Conservation (phyloP, 1,140 invertebrate species). For the Ceratina japonica region DNA sequence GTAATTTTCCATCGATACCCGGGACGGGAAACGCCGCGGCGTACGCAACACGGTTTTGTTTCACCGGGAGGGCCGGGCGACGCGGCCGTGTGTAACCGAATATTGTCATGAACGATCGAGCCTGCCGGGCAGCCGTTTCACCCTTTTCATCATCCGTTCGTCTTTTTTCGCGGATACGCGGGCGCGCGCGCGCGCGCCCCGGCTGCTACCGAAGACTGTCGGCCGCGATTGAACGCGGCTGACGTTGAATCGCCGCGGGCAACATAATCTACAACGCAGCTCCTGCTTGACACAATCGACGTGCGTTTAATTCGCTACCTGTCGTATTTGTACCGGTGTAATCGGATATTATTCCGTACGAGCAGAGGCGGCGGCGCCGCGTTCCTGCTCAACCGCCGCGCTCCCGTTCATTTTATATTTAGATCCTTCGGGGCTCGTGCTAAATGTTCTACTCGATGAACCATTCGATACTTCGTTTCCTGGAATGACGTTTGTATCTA, state of each 20-base stretch:
- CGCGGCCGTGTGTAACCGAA: constrained; percentile 44
- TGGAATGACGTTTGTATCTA: constrained; percentile 11
- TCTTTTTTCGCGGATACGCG: constrained; percentile 29
- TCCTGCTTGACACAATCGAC: constrained; percentile 34
- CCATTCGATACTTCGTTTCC: neutral
- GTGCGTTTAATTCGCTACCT: constrained; percentile 40
- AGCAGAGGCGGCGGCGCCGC: neutral
- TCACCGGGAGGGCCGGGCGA: constrained; percentile 11
- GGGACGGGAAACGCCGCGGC: constrained; percentile 26
- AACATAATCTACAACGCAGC: constrained; percentile 21
- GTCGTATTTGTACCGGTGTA: constrained; percentile 39
- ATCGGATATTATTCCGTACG: constrained; percentile 32
- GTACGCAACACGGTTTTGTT: constrained; percentile 15
- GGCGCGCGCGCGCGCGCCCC: too few relatives aligned
- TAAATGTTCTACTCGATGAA: neutral
- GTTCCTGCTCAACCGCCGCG: neutral
- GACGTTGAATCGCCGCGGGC: constrained; percentile 41
- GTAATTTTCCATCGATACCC: constrained; percentile 42
- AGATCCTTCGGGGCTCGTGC: neutral
- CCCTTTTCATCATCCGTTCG: constrained; percentile 40
- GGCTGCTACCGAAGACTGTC: constrained; percentile 40
- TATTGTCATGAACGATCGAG: constrained; percentile 51
- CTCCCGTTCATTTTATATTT: neutral
- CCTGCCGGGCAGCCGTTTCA: constrained; percentile 27
- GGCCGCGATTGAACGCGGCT: constrained; percentile 21